phyloP scores from a whole-genome alignment of 2,797 vertebrate species.

The Pelobates cultripes region DNA sequence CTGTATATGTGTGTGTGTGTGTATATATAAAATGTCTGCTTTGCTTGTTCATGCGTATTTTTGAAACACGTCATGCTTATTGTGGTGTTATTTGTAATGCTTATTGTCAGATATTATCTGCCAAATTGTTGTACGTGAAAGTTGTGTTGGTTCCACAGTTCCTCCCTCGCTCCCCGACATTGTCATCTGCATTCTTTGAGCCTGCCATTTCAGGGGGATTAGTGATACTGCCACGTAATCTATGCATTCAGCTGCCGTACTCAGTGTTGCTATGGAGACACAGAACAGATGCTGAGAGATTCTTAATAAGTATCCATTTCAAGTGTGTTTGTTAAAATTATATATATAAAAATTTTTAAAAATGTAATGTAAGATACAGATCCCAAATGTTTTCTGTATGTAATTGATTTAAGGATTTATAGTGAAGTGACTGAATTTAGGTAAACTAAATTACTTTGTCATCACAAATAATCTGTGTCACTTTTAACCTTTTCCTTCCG shows the following conservation, averaged over 20 bases:
- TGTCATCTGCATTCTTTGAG: conserved; percentile 28
- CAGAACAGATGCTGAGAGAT: conserved; percentile 64
- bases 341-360: conserved; percentile 24
- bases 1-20: no score
- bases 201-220: conserved; percentile 63
- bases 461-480: no score
- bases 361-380: conserved; percentile 15
- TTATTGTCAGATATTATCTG: neutral
- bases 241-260: conserved; percentile 56
- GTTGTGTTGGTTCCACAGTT: neutral
- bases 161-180: conserved; percentile 29
- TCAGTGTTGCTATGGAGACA: conserved; percentile 66
- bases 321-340: conserved; percentile 42
- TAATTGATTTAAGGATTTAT: neutral
- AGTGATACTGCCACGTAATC: conserved; percentile 60
- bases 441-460: neutral
- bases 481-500: no score
- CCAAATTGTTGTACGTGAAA: neutral
- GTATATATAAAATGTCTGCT: neutral
- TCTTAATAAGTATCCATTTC: conserved; percentile 65
- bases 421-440: neutral
- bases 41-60: neutral
- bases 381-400: neutral
- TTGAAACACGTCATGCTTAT: neutral
- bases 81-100: no score